A percentile compares a stretch with the other conserved stretches of the same genome.
phyloP scores from a whole-genome alignment of 23 tunicate species.

The Trididemnum nubilum region DNA sequence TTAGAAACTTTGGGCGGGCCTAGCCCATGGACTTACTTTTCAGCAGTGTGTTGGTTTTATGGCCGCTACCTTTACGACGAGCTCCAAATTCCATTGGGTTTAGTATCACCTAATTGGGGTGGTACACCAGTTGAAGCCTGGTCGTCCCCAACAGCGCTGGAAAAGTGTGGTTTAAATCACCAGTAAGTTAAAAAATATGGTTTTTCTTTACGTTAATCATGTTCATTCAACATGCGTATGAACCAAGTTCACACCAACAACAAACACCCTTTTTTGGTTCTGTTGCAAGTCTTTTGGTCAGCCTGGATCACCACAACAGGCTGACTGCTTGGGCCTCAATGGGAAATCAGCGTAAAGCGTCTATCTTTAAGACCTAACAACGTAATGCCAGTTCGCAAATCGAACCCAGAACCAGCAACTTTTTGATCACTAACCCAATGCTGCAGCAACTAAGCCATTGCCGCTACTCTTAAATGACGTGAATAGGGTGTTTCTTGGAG shows the following conservation, averaged over 20 bases:
- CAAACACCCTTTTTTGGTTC: no score
- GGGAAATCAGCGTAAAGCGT: no score
- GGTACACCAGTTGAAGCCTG: constrained; percentile 85
- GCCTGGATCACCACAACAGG: no score
- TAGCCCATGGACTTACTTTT: constrained; percentile 64
- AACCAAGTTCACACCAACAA: not conserved
- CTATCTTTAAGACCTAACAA: no score
- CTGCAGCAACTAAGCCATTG: no score
- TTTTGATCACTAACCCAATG: no score
- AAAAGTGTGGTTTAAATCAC: constrained; percentile 42
- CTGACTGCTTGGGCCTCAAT: no score
- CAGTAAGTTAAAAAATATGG: constrained; percentile 19
- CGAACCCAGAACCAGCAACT: no score
- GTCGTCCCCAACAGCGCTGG: constrained; percentile 60
- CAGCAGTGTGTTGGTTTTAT: constrained; percentile 82
- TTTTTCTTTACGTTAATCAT: not conserved
- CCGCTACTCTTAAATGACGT: no score
- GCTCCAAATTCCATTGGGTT: constrained; percentile 66
- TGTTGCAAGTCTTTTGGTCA: no score
- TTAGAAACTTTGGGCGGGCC: constrained; percentile 49
- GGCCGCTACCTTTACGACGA: constrained; percentile 58
- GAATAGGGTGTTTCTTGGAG: no score
- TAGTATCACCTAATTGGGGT: constrained; percentile 79
- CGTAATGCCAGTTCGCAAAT: no score
- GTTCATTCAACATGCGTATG: not conserved